A percentile compares a stretch with the other conserved stretches of the same genome.
Conservation (phyloP, 2,113 vertebrate species). For the Aplodontia rufa region DNA sequence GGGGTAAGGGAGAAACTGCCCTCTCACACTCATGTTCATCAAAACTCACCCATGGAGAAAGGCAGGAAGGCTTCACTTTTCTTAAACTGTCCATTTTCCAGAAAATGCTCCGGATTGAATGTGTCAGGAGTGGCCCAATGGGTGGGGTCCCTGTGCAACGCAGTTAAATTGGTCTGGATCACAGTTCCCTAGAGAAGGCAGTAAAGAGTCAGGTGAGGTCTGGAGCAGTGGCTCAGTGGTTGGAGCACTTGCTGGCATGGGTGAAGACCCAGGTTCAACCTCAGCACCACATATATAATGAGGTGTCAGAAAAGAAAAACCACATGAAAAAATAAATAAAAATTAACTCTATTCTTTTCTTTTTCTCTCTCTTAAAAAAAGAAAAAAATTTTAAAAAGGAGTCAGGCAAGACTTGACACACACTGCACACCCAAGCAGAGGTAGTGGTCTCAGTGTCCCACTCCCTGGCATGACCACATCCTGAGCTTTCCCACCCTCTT, state of each 20-base stretch:
- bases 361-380: too few relatives aligned
- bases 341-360: too few relatives aligned
- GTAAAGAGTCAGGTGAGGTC: background rate
- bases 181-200: slow-evolving; percentile 83
- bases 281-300: too few relatives aligned
- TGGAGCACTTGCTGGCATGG: too few relatives aligned
- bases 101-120: slow-evolving; percentile 92
- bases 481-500: background rate
- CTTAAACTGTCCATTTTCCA: slow-evolving; percentile 89
- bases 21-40: background rate
- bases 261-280: too few relatives aligned
- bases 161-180: slow-evolving; percentile 85
- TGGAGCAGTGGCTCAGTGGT: too few relatives aligned
- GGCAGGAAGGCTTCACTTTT: slow-evolving; percentile 90
- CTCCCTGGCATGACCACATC: fast-evolving
- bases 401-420: background rate
- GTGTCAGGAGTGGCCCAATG: slow-evolving; percentile 89
- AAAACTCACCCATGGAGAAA: slow-evolving; percentile 89
- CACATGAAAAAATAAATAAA: too few relatives aligned
- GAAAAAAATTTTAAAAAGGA: too few relatives aligned
- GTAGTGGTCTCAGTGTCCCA: fast-evolving
- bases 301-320: too few relatives aligned
- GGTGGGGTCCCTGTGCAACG: slow-evolving; percentile 87
- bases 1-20: background rate
- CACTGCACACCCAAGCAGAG: fast-evolving